Evolutionary conservation across 1,140 invertebrate species (phyloP), one percentile per base, ranked within the genome.

Genomic region (Potamilus streckersoni): DNA sequence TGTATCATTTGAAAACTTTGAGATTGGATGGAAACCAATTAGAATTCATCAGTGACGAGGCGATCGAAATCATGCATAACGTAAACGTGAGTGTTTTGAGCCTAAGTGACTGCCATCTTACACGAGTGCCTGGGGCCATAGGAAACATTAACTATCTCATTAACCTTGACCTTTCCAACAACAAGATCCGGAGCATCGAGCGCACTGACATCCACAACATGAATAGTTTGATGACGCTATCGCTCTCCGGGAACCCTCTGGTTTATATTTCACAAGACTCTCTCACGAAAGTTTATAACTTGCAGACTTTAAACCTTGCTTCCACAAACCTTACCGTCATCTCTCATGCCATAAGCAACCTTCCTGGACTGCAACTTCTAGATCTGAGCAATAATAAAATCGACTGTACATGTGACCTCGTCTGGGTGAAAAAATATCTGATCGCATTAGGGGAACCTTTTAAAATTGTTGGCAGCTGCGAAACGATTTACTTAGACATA

Each of bases 331-430:
- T 77, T 31, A 77, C 63, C 2, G 70, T 72, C 20, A 68, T 77
- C 5, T 77, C 75, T 2, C 31, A 38, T 38, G 65, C 75, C 16
- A 72, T 77, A 23, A 77, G 69, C 16, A 72, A 73, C 38, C 56
- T 77, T 1, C 17, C n/a, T 17, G 38, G 58, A 62, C 65, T 77
- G 16, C 1, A 62, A 23, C 56, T 20, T 2, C 65, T 77, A 15
- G 20, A 68, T 16, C 58, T 77, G 38, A 20, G 16, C 8, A 38
- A 63, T 2, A 60, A 70, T 1, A 55, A 62, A 14, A 77, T 77
- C 68, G 75, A 77, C 57, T 77, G 75, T 61, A 77, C 75, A 19
- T 77, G 75, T 67, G 75, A 77, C 55, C 20, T 77, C 65, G 69
- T 66, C 2, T 77, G 75, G 75, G 59, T 77, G 13, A 63, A 68